Base-by-base conservation (phyloP, 2,113 vertebrate genomes). In the Megaleporinus macrocephalus region DNA sequence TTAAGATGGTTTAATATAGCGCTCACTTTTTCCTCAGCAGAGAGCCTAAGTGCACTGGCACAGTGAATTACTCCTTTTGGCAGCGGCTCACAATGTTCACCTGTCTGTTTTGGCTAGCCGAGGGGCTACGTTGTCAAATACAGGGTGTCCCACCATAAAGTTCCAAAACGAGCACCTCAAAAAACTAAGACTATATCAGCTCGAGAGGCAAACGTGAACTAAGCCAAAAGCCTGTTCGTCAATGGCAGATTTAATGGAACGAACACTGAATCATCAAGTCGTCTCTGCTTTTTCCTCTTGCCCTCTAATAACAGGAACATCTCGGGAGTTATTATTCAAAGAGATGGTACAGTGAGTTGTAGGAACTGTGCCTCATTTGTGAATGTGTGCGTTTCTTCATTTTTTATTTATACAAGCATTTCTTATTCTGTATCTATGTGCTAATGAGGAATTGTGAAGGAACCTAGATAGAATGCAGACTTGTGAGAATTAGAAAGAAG, bases 1-100 rank as follows among this genome's bases (percentile, higher is more conserved):
- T 36, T 51, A 15, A 76, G 29, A 55, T 63, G 44, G 53, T 76
- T 80, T 80, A 71, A 75, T 80, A 49, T 51, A 29, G 65, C 73
- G 55, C 57, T 72, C 44, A 29, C 51, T 62, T 79, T 62, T 79
- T 61, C 29, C 33, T 27, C 73, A 55, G 55, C 29, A n/a, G 27
- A 5, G 65, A 74, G 16, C 68, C n/a, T 29, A 80, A 76, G 53
- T 63, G 36, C 65, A 80, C 18, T 53, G 27, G n/a, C 18, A 9
- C 55, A 12, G 53, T 49, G 66, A 72, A 76, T 65, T 53, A n/a
- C 29, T 76, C 22, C 16, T 63, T 62, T 22, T 55, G 57, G 44
- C 66, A 29, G 30, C 30, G 27, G 47, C 44, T 79, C 53, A 69
- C 12, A 75, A 79, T 29, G 27, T 26, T 70, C 24, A 14, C 18